Evolutionary conservation across 1,140 invertebrate genomes (phyloP).

Genomic region (Penaeus vannamei): DNA sequence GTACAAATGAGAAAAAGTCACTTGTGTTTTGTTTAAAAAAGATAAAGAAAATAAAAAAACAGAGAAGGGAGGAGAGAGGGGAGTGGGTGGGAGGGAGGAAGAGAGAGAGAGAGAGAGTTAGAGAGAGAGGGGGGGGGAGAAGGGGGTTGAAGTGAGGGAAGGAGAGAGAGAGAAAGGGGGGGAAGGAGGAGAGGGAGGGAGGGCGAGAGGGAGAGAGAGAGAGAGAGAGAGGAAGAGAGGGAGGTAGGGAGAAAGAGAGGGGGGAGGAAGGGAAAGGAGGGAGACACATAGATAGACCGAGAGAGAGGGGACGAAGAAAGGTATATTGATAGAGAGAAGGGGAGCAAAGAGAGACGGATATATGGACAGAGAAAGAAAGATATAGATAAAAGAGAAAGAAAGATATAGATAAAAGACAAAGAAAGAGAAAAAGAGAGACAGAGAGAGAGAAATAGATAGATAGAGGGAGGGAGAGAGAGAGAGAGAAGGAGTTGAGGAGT

Average conservation of each 20-base stretch:
- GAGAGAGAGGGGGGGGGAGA: conserved; percentile 9
- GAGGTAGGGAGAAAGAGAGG: background rate
- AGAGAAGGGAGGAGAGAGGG: background rate
- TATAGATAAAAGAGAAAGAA: too few relatives aligned
- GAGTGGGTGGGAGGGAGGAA: background rate
- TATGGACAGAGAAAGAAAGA: too few relatives aligned
- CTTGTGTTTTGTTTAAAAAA: background rate
- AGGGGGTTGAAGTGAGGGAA: background rate
- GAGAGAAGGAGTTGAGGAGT: too few relatives aligned
- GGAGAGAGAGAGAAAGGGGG: background rate
- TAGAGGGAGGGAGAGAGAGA: too few relatives aligned
- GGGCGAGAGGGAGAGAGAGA: background rate
- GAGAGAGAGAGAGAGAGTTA: conserved; percentile 34
- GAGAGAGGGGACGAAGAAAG: too few relatives aligned
- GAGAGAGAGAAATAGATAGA: too few relatives aligned
- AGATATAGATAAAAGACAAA: too few relatives aligned
- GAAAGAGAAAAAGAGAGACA: too few relatives aligned
- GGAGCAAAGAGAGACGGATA: too few relatives aligned
- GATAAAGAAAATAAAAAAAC: background rate
- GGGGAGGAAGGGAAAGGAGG: background rate
- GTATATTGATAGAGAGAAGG: too few relatives aligned
- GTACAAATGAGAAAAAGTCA: too few relatives aligned
- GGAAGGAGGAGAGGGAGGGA: background rate
- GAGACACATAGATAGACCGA: background rate
- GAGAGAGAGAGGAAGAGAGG: background rate